Base-by-base conservation (phyloP, 2,888 invertebrate genomes). In the Limnephilus auricula region DNA sequence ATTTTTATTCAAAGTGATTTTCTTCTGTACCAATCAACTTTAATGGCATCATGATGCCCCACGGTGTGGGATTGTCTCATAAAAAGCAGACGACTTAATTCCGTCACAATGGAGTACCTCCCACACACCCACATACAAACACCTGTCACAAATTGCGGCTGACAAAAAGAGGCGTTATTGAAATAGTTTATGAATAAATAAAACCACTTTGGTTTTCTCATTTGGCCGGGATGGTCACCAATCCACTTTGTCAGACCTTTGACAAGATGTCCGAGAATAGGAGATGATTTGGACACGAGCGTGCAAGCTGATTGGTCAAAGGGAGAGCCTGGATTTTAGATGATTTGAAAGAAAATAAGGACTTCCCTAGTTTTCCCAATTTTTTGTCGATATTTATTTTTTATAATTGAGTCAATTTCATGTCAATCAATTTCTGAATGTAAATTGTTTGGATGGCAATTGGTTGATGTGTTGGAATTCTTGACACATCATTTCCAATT, bases 71-170 rank as follows among this genome's bases (percentile, higher is more conserved):
- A 18, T 25, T 65, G 25, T n/a, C 82, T 5, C 15, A 85, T 85
- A 40, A 85, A 85, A 85, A 85, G 37, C 40, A 85, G 40, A 85
- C 45, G 45, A 85, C 85, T 85, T 45, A 85, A 85, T 85, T 85
- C 30, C 34, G 40, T 15, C 85, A 85, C 82, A 82, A 34, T 82
- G 82, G 82, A 0, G 25, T 15, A 2, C 82, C 9, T 18, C 82
- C 82, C 34, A 32, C 82, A 25, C 18, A 25, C 18, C 82, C 82
- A 30, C 82, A 31, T n/a, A 37, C 34, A 32, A 34, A 40, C 85
- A 85, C 85, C 85, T 85, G 37, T 85, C 45, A 30, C n/a, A 25
- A 25, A 40, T 45, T n/a, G n/a, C 30, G n/a, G 30, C 85, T 30
- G 37, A 85, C 85, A 45, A 85, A 85, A 40, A 85, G 85, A 40